phyloP scores from a whole-genome alignment of 2,888 invertebrate genomes.

The Herminia tarsipennalis region DNA sequence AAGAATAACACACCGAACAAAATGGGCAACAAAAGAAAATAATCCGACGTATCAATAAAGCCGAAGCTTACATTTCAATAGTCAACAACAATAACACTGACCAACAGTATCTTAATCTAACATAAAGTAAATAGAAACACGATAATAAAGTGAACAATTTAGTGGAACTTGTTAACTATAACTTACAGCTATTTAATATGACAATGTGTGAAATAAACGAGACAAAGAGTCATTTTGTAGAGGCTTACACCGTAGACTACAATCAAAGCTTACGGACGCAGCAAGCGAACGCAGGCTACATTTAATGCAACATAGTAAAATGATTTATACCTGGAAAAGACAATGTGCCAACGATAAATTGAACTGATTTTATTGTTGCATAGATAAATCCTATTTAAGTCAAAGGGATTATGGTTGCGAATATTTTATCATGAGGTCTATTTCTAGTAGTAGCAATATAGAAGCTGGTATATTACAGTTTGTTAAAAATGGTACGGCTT shows the following conservation, averaged over 20 bases:
- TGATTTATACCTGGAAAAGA: constrained; percentile 60
- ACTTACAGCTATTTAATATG: constrained; percentile 12
- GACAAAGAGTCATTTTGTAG: constrained; percentile 35
- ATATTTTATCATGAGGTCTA: too few relatives aligned
- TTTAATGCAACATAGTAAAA: constrained; percentile 45
- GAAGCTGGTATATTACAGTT: too few relatives aligned
- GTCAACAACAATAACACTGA: too few relatives aligned
- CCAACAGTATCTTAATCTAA: not conserved
- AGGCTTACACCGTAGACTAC: constrained; percentile 21
- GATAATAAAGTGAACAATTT: constrained; percentile 3
- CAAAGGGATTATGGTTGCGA: constrained; percentile 48
- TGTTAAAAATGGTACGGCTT: too few relatives aligned
- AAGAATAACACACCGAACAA: too few relatives aligned
- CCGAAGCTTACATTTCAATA: too few relatives aligned
- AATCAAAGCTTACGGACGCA: constrained; percentile 35
- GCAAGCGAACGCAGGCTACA: constrained; percentile 14
- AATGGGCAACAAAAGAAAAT: too few relatives aligned
- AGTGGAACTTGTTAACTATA: constrained; percentile 1
- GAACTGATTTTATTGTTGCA: constrained; percentile 55
- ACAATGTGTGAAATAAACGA: constrained; percentile 14
- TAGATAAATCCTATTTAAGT: constrained; percentile 60
- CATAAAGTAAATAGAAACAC: not conserved
- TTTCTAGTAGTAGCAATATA: too few relatives aligned
- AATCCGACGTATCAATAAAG: too few relatives aligned
- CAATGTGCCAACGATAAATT: constrained; percentile 59